Conservation (phyloP, 1,140 invertebrate species). For the Drosophila eugracilis region DNA sequence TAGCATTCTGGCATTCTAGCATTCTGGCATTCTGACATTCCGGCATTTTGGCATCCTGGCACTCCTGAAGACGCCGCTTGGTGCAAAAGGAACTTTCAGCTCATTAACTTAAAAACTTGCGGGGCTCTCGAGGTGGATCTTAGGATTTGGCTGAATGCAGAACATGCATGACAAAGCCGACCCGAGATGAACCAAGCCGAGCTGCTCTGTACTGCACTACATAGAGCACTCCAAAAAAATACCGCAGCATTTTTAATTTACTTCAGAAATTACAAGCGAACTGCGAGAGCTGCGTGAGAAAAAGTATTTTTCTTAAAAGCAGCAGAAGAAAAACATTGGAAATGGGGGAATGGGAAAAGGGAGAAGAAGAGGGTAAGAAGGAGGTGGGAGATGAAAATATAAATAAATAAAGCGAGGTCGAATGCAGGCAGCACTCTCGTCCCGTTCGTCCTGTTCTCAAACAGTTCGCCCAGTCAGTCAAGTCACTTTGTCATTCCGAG, state of each 20-base stretch:
- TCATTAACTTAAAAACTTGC: constrained; percentile 71
- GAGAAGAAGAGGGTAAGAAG: too few relatives aligned
- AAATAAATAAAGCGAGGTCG: constrained; percentile 83
- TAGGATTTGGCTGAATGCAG: constrained; percentile 47
- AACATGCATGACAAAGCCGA: constrained; percentile 62
- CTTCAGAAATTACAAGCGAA: constrained; percentile 71
- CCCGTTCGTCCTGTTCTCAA: constrained; percentile 39
- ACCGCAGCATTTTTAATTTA: constrained; percentile 79
- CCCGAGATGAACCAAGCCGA: constrained; percentile 38
- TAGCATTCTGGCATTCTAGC: constrained; percentile 11
- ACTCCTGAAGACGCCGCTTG: constrained; percentile 29
- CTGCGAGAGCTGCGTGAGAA: constrained; percentile 52
- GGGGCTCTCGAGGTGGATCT: constrained; percentile 50
- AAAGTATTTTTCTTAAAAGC: constrained; percentile 67
- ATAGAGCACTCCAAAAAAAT: constrained; percentile 57
- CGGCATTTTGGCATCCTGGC: constrained; percentile 8
- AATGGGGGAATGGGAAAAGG: not conserved
- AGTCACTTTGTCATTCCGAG: constrained; percentile 76
- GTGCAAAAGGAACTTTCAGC: constrained; percentile 49
- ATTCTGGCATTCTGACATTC: constrained; percentile 9
- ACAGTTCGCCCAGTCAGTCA: constrained; percentile 52
- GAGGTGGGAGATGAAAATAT: constrained; percentile 63
- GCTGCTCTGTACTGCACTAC: constrained; percentile 33
- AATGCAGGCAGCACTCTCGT: constrained; percentile 51
- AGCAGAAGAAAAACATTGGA: constrained; percentile 57